A percentile compares a stretch with the other conserved stretches of the same genome.
Evolutionary conservation across 92 coral and sea anemone genomes (phyloP).

Genomic region (Galaxea fascicularis): DNA sequence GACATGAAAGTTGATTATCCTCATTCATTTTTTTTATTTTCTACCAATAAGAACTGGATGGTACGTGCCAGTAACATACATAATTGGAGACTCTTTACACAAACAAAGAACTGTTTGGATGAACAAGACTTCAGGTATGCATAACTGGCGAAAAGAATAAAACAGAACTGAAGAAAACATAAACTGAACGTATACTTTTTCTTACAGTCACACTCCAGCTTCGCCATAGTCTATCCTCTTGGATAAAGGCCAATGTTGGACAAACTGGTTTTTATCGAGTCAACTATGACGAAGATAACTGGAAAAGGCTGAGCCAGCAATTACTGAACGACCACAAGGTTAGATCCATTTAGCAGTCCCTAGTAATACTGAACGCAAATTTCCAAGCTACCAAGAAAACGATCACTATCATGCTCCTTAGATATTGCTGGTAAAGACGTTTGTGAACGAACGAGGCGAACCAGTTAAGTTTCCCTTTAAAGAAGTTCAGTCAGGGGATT

Average conservation of each 20-base stretch:
- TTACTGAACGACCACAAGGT: conserved; percentile 54
- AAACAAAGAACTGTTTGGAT: conserved; percentile 60
- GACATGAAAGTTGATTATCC: background rate
- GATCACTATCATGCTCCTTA: too few species aligned
- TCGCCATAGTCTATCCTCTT: conserved; percentile 41
- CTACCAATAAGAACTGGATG: conserved; percentile 13
- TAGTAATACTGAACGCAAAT: too few species aligned
- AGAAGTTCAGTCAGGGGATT: too few species aligned
- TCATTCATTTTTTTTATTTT: background rate
- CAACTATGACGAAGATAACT: conserved; percentile 68
- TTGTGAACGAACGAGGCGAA: too few species aligned
- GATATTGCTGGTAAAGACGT: too few species aligned
- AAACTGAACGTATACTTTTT: background rate
- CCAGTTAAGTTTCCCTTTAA: too few species aligned
- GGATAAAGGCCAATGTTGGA: conserved; percentile 76
- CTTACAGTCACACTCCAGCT: conserved; percentile 43
- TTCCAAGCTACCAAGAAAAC: too few species aligned
- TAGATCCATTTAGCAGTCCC: background rate
- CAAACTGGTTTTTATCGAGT: conserved; percentile 80
- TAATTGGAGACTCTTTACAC: conserved; percentile 50
- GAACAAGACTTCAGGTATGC: conserved; percentile 75
- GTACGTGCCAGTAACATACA: conserved; percentile 78
- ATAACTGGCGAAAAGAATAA: background rate
- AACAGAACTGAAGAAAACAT: background rate
- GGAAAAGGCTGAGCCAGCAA: conserved; percentile 63